Evolutionary conservation across 2,888 invertebrate genomes (phyloP).

Genomic region (Chrysolina americana): DNA sequence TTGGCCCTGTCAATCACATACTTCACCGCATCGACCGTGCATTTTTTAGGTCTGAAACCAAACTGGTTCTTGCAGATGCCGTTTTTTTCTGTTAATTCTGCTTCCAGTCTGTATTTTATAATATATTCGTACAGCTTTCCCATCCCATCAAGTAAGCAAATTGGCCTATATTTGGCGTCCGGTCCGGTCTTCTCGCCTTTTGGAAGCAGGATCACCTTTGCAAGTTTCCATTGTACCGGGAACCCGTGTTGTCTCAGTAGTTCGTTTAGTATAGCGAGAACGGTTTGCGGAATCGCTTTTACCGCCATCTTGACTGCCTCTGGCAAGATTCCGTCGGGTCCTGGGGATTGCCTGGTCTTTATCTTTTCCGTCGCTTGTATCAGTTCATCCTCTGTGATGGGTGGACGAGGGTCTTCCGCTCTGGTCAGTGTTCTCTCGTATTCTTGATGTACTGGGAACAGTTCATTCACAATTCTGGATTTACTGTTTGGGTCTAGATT

Average conservation of each 20-base stretch:
- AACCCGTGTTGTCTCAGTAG: not conserved
- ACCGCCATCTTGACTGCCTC: not conserved
- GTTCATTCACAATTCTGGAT: not conserved
- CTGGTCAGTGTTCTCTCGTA: not conserved
- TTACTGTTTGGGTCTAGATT: not conserved
- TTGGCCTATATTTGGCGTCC: too few relatives aligned
- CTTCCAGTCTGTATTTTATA: slow-evolving; percentile 28
- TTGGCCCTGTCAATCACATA: slow-evolving; percentile 23
- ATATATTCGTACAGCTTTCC: slow-evolving; percentile 41
- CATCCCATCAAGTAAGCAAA: not conserved
- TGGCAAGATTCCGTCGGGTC: slow-evolving; percentile 7
- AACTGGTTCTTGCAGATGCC: slow-evolving; percentile 32
- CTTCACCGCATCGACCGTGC: slow-evolving; percentile 25
- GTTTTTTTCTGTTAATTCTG: slow-evolving; percentile 24
- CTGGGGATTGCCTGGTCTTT: slow-evolving; percentile 8
- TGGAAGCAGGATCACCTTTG: slow-evolving; percentile 7
- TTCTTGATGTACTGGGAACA: slow-evolving; percentile 29
- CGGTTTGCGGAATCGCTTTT: not conserved
- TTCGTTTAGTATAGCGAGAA: slow-evolving; percentile 15
- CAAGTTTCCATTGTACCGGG: slow-evolving; percentile 24
- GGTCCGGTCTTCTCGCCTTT: too few relatives aligned
- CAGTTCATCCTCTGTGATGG: not conserved
- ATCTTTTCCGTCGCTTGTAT: slow-evolving; percentile 32
- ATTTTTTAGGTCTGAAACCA: slow-evolving; percentile 38
- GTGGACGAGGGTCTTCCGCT: not conserved